Percentiles rank a stretch among this genome's conserved stretches.
Evolutionary conservation across 2,113 vertebrate genomes (phyloP).

Genomic region (Syrrhaptes paradoxus): DNA sequence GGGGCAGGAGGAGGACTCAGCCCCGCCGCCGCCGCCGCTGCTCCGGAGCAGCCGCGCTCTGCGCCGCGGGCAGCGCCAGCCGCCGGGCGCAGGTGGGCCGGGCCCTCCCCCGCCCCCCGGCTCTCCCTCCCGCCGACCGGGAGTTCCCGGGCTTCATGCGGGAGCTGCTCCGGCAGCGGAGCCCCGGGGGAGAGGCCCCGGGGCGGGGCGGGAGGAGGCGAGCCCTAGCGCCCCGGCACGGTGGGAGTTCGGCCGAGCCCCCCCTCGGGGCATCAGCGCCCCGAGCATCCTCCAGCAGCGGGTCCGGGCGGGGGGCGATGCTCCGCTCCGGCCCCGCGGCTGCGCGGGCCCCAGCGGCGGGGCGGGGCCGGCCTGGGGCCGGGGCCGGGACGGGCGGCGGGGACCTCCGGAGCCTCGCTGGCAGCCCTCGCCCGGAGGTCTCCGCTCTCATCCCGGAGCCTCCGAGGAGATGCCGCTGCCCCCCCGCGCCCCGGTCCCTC

Average conservation of each 20-base stretch:
- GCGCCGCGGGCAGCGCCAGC: conserved; percentile 7
- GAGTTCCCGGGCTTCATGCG: not conserved
- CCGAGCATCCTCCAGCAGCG: not conserved
- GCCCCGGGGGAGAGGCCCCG: not conserved
- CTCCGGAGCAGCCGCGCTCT: not conserved
- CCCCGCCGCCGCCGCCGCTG: not conserved
- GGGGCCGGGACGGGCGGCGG: not conserved
- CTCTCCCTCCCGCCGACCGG: not conserved
- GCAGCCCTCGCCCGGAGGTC: not conserved
- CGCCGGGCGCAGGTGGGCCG: conserved; percentile 42
- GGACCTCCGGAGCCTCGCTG: not conserved
- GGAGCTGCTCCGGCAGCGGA: not conserved
- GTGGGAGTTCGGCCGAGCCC: not conserved
- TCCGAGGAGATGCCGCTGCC: not conserved
- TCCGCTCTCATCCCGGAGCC: not conserved
- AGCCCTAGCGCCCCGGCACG: not conserved
- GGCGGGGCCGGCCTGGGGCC: not conserved
- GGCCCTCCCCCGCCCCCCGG: not conserved
- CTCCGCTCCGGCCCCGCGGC: not conserved
- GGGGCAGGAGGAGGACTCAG: conserved; percentile 41
- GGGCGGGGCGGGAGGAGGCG: not conserved
- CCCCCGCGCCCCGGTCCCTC: not conserved
- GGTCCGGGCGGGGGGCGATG: not conserved
- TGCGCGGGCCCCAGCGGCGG: not conserved
- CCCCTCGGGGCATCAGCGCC: not conserved